Percentiles rank a stretch among this genome's conserved stretches.
phyloP scores from a whole-genome alignment of 2,888 invertebrate genomes.

The Epistrophe grossulariae region DNA sequence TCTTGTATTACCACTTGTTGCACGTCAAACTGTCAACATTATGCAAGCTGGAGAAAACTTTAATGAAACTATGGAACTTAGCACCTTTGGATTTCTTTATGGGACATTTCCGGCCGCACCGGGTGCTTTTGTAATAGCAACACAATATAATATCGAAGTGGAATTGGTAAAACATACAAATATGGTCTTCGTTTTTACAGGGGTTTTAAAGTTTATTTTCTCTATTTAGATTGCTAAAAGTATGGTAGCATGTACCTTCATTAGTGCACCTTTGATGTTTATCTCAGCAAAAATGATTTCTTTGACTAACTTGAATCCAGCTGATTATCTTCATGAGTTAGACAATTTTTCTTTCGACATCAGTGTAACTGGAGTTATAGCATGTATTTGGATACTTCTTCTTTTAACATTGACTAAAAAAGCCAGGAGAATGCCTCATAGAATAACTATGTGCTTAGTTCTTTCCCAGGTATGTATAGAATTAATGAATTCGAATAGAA shows the following conservation, averaged over 20 bases:
- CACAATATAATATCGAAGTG: conserved; percentile 93
- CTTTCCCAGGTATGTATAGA: conserved; percentile 89
- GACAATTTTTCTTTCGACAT: conserved; percentile 93
- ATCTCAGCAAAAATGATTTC: conserved; percentile 97
- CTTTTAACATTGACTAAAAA: conserved; percentile 91
- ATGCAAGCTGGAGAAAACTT: conserved; percentile 88
- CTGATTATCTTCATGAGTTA: conserved; percentile 90
- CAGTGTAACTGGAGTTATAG: conserved; percentile 91
- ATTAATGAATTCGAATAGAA: background rate
- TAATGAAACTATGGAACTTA: conserved; percentile 91
- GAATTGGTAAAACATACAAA: conserved; percentile 88
- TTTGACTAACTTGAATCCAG: conserved; percentile 88
- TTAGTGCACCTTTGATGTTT: conserved; percentile 97
- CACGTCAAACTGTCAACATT: conserved; percentile 92
- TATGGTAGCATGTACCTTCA: conserved; percentile 97
- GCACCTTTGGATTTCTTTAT: conserved; percentile 97
- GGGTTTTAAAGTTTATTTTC: background rate
- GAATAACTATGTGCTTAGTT: conserved; percentile 91
- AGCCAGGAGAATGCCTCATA: conserved; percentile 91
- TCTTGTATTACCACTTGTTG: conserved; percentile 92
- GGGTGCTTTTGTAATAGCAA: conserved; percentile 97
- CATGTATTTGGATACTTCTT: conserved; percentile 91
- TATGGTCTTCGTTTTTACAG: background rate
- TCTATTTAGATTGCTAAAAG: conserved; percentile 92
- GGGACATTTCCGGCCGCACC: conserved; percentile 98